Percentiles rank a stretch among this genome's conserved stretches.
Evolutionary conservation across 2,797 vertebrate species (phyloP).

Genomic region (Myripristis jacobus): DNA sequence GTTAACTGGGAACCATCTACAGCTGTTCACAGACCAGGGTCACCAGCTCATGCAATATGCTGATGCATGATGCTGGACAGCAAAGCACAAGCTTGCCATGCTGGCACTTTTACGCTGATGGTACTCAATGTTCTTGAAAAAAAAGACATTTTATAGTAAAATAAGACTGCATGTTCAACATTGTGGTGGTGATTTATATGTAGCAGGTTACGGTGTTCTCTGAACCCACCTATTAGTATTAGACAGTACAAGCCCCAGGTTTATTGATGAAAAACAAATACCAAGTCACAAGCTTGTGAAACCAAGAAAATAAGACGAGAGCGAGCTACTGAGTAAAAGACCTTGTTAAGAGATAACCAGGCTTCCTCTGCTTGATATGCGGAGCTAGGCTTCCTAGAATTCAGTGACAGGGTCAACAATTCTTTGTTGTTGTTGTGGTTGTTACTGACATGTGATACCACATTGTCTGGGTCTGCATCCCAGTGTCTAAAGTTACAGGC

Average conservation of each 20-base stretch:
- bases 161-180: slow-evolving; percentile 8
- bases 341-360: slow-evolving; percentile 39
- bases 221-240: not conserved
- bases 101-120: slow-evolving; percentile 48
- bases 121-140: slow-evolving; percentile 9
- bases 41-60: slow-evolving; percentile 62
- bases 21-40: slow-evolving; percentile 66
- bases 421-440: slow-evolving; percentile 50
- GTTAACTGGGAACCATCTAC: slow-evolving; percentile 59
- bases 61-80: slow-evolving; percentile 44
- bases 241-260: not conserved
- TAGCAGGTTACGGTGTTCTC: slow-evolving; percentile 3
- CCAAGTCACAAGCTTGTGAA: slow-evolving; percentile 35
- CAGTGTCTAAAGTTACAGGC: slow-evolving; percentile 25
- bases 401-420: slow-evolving; percentile 39
- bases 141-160: not conserved
- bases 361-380: slow-evolving; percentile 53
- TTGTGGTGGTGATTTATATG: not conserved
- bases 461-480: slow-evolving; percentile 10
- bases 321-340: slow-evolving; percentile 60
- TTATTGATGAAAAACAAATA: not conserved
- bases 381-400: slow-evolving; percentile 47
- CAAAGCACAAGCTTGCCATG: slow-evolving; percentile 34
- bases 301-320: slow-evolving; percentile 37
- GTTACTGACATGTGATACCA: slow-evolving; percentile 48